These are phyloP conservation scores for Panagrolaimus sp. DNA, from an alignment of 1,140 invertebrate species.

Conservation along the genomic window DNA sequence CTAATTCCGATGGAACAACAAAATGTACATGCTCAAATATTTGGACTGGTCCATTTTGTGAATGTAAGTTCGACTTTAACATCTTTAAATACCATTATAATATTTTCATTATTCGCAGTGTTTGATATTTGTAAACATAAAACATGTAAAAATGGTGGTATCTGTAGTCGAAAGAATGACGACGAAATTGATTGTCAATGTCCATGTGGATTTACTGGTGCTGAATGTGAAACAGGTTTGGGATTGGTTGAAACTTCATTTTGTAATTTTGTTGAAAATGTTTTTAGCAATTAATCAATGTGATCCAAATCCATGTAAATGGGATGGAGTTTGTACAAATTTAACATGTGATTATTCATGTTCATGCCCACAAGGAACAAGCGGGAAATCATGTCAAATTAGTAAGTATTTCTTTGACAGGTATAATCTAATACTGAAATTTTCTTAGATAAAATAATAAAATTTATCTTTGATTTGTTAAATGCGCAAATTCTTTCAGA, in stretches of 20 bases:
- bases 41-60: not conserved
- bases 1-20: not conserved
- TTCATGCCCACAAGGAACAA: not conserved
- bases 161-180: not conserved
- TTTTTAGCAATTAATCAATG: not conserved
- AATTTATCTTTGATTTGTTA: no score
- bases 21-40: not conserved
- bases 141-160: not conserved
- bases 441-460: no score
- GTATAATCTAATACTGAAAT: no score
- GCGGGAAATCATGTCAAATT: not conserved
- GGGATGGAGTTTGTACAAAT: not conserved
- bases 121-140: not conserved
- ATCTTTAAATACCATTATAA: not conserved
- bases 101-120: not conserved
- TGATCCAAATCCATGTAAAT: not conserved
- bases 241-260: no score
- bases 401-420: no score
- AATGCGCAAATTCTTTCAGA: no score
- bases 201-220: not conserved
- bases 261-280: no score
- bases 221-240: not conserved
- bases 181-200: not conserved
- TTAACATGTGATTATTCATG: not conserved
- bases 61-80: not conserved